Conservation (phyloP, 1,140 invertebrate species). For the Diabrotica undecimpunctata region DNA sequence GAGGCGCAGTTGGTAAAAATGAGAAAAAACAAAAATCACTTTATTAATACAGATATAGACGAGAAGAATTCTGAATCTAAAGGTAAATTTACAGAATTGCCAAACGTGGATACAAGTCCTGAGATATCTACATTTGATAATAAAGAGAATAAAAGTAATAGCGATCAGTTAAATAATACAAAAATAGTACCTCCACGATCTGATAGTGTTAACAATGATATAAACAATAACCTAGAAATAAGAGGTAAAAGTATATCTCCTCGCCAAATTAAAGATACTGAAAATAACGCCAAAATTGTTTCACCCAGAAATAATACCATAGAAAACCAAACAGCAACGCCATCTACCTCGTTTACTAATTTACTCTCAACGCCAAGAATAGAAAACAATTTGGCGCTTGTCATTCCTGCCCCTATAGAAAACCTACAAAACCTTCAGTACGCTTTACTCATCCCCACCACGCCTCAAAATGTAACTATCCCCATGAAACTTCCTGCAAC, state of each 20-base stretch:
- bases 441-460: constrained; percentile 55
- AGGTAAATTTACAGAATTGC: constrained; percentile 14
- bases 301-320: constrained; percentile 3
- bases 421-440: constrained; percentile 49
- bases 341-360: neutral
- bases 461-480: constrained; percentile 26
- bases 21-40: constrained; percentile 38
- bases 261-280: neutral
- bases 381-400: constrained; percentile 36
- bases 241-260: constrained; percentile 18
- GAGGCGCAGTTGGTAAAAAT: constrained; percentile 55
- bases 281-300: neutral
- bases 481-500: constrained; percentile 22
- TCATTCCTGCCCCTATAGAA: constrained; percentile 49
- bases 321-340: constrained; percentile 1
- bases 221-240: constrained; percentile 30
- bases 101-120: neutral
- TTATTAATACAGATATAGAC: constrained; percentile 29
- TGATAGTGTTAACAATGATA: constrained; percentile 29
- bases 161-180: constrained; percentile 22
- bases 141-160: constrained; percentile 17
- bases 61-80: constrained; percentile 27
- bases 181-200: constrained; percentile 11
- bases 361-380: constrained; percentile 6
- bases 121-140: constrained; percentile 1